phyloP scores from a whole-genome alignment of 1,140 invertebrate species.

The Sesamia nonagrioides region DNA sequence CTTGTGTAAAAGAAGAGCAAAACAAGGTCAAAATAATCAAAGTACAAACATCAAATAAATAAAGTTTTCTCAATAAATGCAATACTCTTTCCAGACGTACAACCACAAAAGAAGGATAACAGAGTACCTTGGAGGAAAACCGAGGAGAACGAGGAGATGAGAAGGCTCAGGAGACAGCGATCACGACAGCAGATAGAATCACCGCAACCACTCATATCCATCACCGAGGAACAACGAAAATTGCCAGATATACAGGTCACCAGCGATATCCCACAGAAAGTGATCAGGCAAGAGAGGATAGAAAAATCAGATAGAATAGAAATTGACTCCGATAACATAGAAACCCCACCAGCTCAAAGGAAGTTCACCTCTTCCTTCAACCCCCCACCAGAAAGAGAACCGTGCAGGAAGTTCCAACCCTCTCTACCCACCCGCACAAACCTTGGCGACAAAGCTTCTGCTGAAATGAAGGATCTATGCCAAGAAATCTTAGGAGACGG shows the following conservation, averaged over 20 bases:
- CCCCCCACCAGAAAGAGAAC: slow-evolving; percentile 89
- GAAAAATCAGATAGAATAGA: slow-evolving; percentile 90
- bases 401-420: slow-evolving; percentile 86
- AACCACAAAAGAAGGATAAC: slow-evolving; percentile 92
- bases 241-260: slow-evolving; percentile 79
- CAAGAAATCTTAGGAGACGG: slow-evolving; percentile 90
- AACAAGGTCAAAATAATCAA: too few relatives aligned
- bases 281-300: slow-evolving; percentile 79
- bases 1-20: too few relatives aligned
- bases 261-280: slow-evolving; percentile 49
- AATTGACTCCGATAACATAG: slow-evolving; percentile 96
- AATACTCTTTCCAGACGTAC: slow-evolving; percentile 88
- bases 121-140: slow-evolving; percentile 92
- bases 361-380: slow-evolving; percentile 88
- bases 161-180: slow-evolving; percentile 84
- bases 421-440: slow-evolving; percentile 64
- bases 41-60: too few relatives aligned
- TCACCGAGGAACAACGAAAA: slow-evolving; percentile 87
- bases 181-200: slow-evolving; percentile 80
- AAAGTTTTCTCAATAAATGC: background rate
- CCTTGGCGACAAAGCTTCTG: slow-evolving; percentile 75
- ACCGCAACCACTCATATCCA: slow-evolving; percentile 84
- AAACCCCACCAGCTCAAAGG: slow-evolving; percentile 94
- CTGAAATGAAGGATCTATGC: slow-evolving; percentile 82
- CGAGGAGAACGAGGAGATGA: slow-evolving; percentile 86